Conservation (phyloP, 2,888 invertebrate species). For the Celastrina argiolus region DNA sequence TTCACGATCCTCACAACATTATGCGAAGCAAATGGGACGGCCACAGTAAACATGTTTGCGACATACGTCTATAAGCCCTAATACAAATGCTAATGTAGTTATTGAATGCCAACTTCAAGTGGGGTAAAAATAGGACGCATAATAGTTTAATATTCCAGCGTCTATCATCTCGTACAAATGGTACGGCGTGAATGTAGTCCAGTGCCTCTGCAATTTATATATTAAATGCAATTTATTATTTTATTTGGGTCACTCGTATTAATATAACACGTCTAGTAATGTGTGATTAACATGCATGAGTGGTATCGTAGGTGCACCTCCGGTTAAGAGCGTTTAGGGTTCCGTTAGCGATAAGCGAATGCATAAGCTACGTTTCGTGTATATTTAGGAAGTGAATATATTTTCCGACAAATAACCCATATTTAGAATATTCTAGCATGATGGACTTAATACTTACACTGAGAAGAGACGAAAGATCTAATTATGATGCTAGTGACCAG, state of each 20-base stretch:
- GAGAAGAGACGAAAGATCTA: no score
- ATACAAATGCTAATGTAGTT: conserved; percentile 21
- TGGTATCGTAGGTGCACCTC: neutral
- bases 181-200: neutral
- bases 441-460: no score
- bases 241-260: conserved; percentile 15
- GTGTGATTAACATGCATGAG: neutral
- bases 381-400: no score
- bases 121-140: conserved; percentile 24
- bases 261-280: conserved; percentile 3
- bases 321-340: neutral
- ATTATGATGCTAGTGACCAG: no score
- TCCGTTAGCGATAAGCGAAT: neutral
- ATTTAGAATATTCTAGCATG: no score
- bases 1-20: neutral
- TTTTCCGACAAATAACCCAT: no score
- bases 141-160: conserved; percentile 6
- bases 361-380: no score
- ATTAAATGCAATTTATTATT: conserved; percentile 13
- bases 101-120: conserved; percentile 20
- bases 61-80: conserved; percentile 17
- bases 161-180: neutral
- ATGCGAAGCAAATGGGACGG: neutral
- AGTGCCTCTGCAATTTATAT: conserved; percentile 11
- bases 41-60: conserved; percentile 16